Evolutionary conservation across 2,888 invertebrate genomes (phyloP).

Genomic region (Alcis repandata): DNA sequence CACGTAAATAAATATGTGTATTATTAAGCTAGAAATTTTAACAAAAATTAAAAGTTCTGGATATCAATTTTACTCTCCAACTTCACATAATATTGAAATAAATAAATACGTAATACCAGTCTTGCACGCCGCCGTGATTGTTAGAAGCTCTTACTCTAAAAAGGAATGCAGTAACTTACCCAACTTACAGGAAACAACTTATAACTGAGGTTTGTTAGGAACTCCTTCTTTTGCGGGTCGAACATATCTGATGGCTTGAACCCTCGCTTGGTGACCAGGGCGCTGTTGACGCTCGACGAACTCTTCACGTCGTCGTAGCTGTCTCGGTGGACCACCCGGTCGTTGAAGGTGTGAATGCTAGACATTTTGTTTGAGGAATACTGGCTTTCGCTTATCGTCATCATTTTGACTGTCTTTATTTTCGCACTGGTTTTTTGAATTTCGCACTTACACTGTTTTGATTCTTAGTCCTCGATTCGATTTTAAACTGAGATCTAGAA

Average conservation of each 20-base stretch:
- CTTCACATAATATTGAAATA: conserved; percentile 21
- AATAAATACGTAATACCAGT: conserved; percentile 53
- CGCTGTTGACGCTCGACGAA: conserved; percentile 84
- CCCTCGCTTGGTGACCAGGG: conserved; percentile 90
- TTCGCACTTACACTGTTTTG: conserved; percentile 34
- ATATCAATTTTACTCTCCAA: conserved; percentile 16
- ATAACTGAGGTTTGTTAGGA: conserved; percentile 92
- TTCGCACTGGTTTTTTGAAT: background rate
- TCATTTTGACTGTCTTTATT: conserved; percentile 63
- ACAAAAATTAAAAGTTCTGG: background rate
- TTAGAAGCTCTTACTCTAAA: conserved; percentile 70
- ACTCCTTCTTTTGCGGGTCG: conserved; percentile 93
- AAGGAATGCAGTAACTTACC: conserved; percentile 87
- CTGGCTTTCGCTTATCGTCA: conserved; percentile 85
- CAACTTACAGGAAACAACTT: conserved; percentile 93
- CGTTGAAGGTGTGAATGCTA: conserved; percentile 81
- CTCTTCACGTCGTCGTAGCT: conserved; percentile 82
- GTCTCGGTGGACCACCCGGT: conserved; percentile 78
- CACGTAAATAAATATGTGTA: too few species aligned
- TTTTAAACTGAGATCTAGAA: conserved; percentile 14
- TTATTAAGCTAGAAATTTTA: too few species aligned
- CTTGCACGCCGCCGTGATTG: conserved; percentile 61
- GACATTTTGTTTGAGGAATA: conserved; percentile 84
- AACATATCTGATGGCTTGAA: conserved; percentile 95
- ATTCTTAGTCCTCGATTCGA: conserved; percentile 33